Conservation (phyloP, 2,113 vertebrate species). For the Tenrec ecaudatus region DNA sequence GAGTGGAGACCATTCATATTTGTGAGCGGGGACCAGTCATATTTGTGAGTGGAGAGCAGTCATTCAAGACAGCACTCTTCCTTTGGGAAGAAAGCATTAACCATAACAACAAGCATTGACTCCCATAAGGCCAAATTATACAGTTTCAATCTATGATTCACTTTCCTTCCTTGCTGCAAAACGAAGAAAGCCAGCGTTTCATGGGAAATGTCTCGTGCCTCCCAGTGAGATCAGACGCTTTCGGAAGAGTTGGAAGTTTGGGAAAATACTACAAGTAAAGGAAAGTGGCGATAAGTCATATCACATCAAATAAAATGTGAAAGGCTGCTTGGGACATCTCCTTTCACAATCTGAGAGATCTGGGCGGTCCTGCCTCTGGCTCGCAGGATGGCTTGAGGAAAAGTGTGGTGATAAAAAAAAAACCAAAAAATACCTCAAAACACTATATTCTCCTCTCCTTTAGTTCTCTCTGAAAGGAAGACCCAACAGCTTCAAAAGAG, state of each 20-base stretch:
- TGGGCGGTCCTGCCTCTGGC: not conserved
- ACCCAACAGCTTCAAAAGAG: not conserved
- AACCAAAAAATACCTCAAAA: not conserved
- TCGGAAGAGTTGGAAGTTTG: conserved; percentile 42
- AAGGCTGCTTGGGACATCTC: conserved; percentile 16
- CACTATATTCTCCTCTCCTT: not conserved
- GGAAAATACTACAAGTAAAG: conserved; percentile 19
- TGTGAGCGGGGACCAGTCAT: no score
- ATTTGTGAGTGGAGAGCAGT: not conserved
- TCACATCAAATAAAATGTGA: conserved; percentile 41
- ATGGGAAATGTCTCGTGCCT: not conserved
- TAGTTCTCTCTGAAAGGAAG: conserved; percentile 36
- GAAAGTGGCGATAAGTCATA: not conserved
- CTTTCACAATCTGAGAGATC: conserved; percentile 25
- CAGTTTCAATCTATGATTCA: not conserved
- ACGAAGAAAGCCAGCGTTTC: not conserved
- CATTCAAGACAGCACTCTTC: not conserved
- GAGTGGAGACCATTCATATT: no score
- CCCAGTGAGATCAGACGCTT: not conserved
- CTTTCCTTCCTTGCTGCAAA: not conserved
- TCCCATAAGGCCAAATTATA: not conserved
- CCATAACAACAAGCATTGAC: not conserved
- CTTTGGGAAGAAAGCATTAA: not conserved
- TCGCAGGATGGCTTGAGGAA: conserved; percentile 58
- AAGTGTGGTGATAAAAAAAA: not conserved